Evolutionary conservation across 2,797 vertebrate species (phyloP).

Genomic region (Rhinella marina): DNA sequence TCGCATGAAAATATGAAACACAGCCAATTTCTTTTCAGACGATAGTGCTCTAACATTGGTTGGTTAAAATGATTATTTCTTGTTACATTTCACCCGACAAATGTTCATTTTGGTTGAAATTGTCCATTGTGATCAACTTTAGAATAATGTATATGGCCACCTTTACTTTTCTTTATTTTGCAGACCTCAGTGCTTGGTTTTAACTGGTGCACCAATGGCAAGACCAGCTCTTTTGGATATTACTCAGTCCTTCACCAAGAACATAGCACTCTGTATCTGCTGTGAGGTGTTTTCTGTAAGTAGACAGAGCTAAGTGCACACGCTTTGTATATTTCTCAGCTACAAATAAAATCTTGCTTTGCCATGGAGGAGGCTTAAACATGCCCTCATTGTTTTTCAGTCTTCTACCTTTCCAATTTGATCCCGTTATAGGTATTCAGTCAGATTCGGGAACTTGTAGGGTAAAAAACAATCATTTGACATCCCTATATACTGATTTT

Average conservation of each 20-base stretch:
- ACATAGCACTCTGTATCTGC: constrained; percentile 89
- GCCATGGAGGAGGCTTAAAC: neutral
- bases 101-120: too few relatives aligned
- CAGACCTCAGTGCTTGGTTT: constrained; percentile 90
- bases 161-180: constrained; percentile 15
- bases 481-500: neutral
- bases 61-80: too few relatives aligned
- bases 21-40: too few relatives aligned
- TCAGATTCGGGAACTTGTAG: constrained; percentile 1
- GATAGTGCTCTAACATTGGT: too few relatives aligned
- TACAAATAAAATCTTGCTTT: neutral
- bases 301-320: neutral
- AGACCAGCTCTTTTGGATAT: constrained; percentile 93
- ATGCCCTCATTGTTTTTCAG: neutral
- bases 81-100: too few relatives aligned
- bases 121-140: too few relatives aligned
- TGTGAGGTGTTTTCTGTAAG: constrained; percentile 91
- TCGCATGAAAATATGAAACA: too few relatives aligned
- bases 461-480: constrained; percentile 26
- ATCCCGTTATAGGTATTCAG: neutral
- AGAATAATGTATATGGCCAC: too few relatives aligned
- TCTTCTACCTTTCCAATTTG: constrained; percentile 21
- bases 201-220: constrained; percentile 85
- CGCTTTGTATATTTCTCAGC: neutral
- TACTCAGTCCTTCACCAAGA: constrained; percentile 88